Evolutionary conservation across 30 jellyfish, hydroid and myxozoan species (phyloP).

Genomic region (Sanderia malayensis): DNA sequence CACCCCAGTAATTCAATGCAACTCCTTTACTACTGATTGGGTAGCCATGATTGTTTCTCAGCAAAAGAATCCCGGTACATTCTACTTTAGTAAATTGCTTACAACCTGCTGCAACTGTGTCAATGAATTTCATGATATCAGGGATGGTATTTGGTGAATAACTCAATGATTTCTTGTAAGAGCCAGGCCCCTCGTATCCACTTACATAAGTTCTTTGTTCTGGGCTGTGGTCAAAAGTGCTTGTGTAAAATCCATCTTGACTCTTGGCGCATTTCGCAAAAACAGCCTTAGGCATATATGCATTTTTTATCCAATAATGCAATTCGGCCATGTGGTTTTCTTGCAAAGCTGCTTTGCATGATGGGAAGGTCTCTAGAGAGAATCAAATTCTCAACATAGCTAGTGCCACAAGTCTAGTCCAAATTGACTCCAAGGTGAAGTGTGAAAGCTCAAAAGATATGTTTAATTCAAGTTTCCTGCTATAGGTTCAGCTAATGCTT

Average conservation of each 20-base stretch:
- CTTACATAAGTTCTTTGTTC: neutral
- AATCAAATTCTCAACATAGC: too few species aligned
- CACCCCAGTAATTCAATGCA: neutral
- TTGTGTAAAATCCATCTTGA: neutral
- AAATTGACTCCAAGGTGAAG: too few species aligned
- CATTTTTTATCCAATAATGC: neutral
- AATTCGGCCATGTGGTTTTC: neutral
- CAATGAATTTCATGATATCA: neutral
- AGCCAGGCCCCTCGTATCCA: neutral
- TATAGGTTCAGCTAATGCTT: too few species aligned
- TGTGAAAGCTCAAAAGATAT: too few species aligned
- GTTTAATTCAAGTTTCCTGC: too few species aligned
- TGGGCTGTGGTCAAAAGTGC: neutral
- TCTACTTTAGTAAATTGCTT: neutral
- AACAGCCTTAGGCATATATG: neutral
- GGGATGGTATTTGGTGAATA: neutral
- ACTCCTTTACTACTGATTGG: neutral
- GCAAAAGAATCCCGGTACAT: neutral
- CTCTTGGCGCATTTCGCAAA: neutral
- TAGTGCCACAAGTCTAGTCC: too few species aligned
- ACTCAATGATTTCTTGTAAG: neutral
- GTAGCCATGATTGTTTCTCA: neutral
- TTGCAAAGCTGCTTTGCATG: neutral
- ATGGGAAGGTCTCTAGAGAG: neutral
- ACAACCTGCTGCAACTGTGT: neutral